Evolutionary conservation across 2,888 invertebrate species (phyloP).

Genomic region (Fragum sueziense): DNA sequence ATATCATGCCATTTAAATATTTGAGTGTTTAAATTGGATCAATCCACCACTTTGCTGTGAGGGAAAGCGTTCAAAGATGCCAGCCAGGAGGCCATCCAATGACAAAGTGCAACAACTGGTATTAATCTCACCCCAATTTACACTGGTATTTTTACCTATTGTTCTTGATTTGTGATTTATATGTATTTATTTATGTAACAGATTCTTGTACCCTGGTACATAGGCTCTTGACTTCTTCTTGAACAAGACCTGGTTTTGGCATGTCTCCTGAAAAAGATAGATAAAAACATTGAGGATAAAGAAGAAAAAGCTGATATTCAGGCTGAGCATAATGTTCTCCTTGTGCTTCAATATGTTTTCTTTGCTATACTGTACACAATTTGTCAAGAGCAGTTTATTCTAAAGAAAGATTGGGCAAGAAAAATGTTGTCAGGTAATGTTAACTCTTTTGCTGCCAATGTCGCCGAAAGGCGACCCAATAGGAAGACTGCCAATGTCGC

Average conservation of each 20-base stretch:
- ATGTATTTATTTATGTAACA: too few species aligned
- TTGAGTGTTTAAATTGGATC: too few species aligned
- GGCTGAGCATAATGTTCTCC: not conserved
- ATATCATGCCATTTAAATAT: too few species aligned
- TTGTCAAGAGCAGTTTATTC: too few species aligned
- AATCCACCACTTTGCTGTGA: too few species aligned
- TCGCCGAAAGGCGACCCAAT: too few species aligned
- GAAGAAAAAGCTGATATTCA: not conserved
- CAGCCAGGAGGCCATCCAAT: too few species aligned
- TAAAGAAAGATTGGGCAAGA: too few species aligned
- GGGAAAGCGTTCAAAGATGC: too few species aligned
- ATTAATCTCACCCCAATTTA: conserved; percentile 9
- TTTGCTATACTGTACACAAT: not conserved
- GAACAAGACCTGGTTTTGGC: not conserved
- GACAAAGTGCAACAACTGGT: conserved; percentile 3
- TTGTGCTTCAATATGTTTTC: not conserved
- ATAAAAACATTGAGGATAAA: not conserved
- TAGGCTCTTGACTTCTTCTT: not conserved
- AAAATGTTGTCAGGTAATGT: too few species aligned
- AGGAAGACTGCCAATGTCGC: too few species aligned
- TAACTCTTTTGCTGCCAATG: too few species aligned
- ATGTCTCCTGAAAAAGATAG: not conserved
- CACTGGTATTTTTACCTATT: conserved; percentile 15
- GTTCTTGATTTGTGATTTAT: conserved; percentile 9
- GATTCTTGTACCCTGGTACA: not conserved